Percentiles rank a stretch among this genome's conserved stretches.
These are phyloP conservation scores for Saccostrea cuccullata DNA, from an alignment of 1,140 invertebrate genomes.

Conservation along the genomic window DNA sequence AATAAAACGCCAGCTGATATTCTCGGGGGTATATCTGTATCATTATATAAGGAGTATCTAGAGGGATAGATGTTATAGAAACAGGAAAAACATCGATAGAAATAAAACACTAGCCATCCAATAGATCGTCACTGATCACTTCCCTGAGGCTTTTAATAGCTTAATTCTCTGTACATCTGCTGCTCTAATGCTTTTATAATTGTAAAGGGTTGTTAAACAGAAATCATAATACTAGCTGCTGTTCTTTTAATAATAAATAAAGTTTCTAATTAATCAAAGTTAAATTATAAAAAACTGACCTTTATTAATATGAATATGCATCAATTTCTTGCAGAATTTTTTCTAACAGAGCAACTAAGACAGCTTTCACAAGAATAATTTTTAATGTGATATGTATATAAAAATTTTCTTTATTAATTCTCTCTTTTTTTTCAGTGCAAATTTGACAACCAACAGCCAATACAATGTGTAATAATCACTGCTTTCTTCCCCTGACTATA, in stretches of 20 bases:
- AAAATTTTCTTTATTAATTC: not conserved
- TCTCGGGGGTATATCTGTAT: not conserved
- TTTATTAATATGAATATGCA: no score
- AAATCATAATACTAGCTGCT: no score
- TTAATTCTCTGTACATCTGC: not conserved
- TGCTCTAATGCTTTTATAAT: no score
- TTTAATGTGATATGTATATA: no score
- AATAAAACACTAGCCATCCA: not conserved
- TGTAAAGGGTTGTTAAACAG: no score
- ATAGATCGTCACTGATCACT: not conserved
- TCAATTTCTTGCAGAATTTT: no score
- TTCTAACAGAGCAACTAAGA: no score
- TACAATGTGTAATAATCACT: constrained; percentile 64
- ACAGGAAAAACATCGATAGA: not conserved
- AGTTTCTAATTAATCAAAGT: no score
- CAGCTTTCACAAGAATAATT: no score
- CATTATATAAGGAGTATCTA: not conserved
- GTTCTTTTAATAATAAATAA: no score
- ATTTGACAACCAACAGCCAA: constrained; percentile 40
- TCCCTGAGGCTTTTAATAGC: not conserved
- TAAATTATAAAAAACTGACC: no score
- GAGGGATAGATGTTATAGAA: not conserved
- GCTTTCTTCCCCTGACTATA: not conserved
- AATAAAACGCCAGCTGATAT: not conserved
- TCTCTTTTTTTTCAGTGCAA: constrained; percentile 45